Conservation (phyloP, 1,140 invertebrate genomes). For the Berghia stephanieae region DNA sequence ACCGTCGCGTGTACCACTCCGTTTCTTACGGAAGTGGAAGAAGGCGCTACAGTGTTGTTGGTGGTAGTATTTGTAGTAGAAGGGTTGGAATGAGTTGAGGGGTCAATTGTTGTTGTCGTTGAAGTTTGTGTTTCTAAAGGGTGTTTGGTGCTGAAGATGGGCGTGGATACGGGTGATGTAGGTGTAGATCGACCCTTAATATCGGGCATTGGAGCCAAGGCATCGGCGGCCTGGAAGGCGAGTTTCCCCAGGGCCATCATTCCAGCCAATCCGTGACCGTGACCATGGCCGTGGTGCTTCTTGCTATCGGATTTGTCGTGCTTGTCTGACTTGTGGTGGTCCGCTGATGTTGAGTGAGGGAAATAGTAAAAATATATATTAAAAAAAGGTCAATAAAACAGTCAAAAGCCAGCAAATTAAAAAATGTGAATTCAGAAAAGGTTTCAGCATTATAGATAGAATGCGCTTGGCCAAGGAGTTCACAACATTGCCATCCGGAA, state of each 20-base stretch:
- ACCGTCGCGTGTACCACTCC: not conserved
- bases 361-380: no score
- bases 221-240: slow-evolving; percentile 37
- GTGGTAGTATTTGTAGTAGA: no score
- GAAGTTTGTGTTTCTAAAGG: not conserved
- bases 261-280: slow-evolving; percentile 18
- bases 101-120: slow-evolving; percentile 14
- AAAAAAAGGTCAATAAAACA: no score
- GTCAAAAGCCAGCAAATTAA: no score
- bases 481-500: no score
- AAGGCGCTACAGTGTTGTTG: not conserved
- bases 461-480: no score
- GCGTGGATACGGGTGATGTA: not conserved
- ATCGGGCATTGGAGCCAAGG: slow-evolving; percentile 34
- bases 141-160: not conserved
- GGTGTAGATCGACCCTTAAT: not conserved
- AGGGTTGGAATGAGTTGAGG: not conserved
- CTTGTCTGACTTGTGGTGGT: no score
- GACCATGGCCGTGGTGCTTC: no score
- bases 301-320: no score
- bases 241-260: slow-evolving; percentile 41
- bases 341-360: no score
- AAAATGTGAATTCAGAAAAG: no score
- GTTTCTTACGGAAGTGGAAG: not conserved
- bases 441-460: no score